Base-by-base conservation (phyloP, 2,888 invertebrate species). In the Leucophenga maculata region DNA sequence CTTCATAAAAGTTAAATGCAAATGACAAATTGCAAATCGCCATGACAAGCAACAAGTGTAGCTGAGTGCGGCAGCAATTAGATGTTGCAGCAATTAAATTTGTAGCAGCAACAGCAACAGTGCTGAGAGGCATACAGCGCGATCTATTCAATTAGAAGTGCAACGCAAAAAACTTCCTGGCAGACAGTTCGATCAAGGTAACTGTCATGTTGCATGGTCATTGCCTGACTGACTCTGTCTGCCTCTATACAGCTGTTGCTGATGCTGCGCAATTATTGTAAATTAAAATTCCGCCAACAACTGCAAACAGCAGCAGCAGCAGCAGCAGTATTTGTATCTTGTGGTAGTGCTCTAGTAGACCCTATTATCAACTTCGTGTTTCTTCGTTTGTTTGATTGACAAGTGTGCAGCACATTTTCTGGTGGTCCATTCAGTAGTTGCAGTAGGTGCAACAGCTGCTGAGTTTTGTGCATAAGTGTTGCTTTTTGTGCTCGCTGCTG, bases 201-300 rank as follows among this genome's bases (percentile, higher is more conserved):
- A 46, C 62, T 62, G 62, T 62, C 84, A 79, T 84, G 83, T 80
- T 84, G 79, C 69, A 80, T 32, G 46, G 55, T 39, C 54, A 39
- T 44, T 67, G 59, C 22, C 26, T 67, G 14, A 16, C 55, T 65
- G 65, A 1, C 50, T 50, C 69, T 57, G 46, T 4, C 59, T 18
- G 60, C 60, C 48, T 60, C 18, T 68, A 69, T 32, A 8, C 32
- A 6, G 39, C 39, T 39, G 39, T 8, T 39, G 6, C 11, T 39
- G 9, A 39, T 39, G 39, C 11, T 39, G 73, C 72, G 77, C 76
- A 84, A 83, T 83, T 84, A 85, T 79, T 75, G 76, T 84, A 83
- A 85, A 83, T 83, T 83, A 85, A 83, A 85, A 83, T 85, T 78
- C 83, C 85, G 72, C 73, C 71, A 57, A 48, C 50, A 54, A 67